A percentile compares a stretch with the other conserved stretches of the same genome.
Evolutionary conservation across 2,113 vertebrate species (phyloP).

Genomic region (Oryzias celebensis): DNA sequence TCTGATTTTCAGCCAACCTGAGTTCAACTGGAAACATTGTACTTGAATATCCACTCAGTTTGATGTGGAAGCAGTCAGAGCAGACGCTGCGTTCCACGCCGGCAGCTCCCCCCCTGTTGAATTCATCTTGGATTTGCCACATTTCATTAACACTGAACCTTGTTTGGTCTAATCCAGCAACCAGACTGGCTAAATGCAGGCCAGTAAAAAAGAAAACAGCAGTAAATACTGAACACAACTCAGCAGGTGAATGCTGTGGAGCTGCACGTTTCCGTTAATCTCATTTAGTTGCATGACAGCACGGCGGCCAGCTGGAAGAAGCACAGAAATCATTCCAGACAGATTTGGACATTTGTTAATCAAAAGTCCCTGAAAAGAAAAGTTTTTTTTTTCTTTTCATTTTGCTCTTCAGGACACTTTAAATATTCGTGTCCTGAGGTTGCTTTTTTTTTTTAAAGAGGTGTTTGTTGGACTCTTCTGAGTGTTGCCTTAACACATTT

Average conservation of each 20-base stretch:
- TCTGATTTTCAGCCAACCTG: too few species aligned
- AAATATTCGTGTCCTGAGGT: too few species aligned
- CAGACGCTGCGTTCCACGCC: too few species aligned
- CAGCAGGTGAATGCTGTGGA: slow-evolving; percentile 4
- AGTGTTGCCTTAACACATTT: too few species aligned
- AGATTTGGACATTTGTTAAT: too few species aligned
- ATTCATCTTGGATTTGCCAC: slow-evolving; percentile 27
- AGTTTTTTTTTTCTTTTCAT: too few species aligned
- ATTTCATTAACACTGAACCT: slow-evolving; percentile 32
- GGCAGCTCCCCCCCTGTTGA: too few species aligned
- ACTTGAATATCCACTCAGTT: not conserved
- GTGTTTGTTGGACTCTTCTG: too few species aligned
- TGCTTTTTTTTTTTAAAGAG: too few species aligned
- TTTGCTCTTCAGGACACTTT: too few species aligned
- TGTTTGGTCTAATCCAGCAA: slow-evolving; percentile 30
- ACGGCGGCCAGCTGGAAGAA: not conserved
- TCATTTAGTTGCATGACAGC: slow-evolving; percentile 16
- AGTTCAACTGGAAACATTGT: not conserved
- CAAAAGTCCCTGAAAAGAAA: too few species aligned
- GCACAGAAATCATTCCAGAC: not conserved
- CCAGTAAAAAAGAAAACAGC: slow-evolving; percentile 1
- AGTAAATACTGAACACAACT: slow-evolving; percentile 1
- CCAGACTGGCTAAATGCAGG: slow-evolving; percentile 11
- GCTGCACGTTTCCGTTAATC: slow-evolving; percentile 18
- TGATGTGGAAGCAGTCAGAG: too few species aligned